Conservation (phyloP, 2,888 invertebrate genomes). For the Dendrolimus houi region DNA sequence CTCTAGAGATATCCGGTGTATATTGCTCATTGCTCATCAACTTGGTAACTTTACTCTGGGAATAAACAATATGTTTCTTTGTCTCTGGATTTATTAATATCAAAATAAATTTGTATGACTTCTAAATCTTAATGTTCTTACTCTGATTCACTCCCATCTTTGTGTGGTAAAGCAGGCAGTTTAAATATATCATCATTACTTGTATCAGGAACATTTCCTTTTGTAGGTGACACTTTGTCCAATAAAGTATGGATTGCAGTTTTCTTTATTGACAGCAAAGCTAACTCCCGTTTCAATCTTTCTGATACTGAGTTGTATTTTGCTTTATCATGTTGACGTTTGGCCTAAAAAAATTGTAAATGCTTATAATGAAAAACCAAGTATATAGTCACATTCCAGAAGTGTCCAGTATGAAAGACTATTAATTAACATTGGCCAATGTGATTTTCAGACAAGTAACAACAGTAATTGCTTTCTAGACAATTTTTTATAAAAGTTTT, state of each 20-base stretch:
- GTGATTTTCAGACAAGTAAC: too few relatives aligned
- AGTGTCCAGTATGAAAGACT: too few relatives aligned
- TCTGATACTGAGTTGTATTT: conserved; percentile 83
- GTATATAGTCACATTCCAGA: too few relatives aligned
- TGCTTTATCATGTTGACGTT: conserved; percentile 83
- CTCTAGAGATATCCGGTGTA: too few relatives aligned
- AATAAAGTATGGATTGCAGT: conserved; percentile 84
- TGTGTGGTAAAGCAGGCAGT: conserved; percentile 71
- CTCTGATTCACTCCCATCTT: conserved; percentile 60
- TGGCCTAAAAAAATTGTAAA: conserved; percentile 71
- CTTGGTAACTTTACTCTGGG: too few relatives aligned
- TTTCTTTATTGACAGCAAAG: conserved; percentile 85
- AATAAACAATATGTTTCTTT: too few relatives aligned
- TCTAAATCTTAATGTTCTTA: conserved; percentile 29
- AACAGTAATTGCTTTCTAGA: too few relatives aligned
- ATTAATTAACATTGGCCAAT: too few relatives aligned
- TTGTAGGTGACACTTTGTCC: conserved; percentile 69
- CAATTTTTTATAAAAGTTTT: too few relatives aligned
- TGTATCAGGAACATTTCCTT: conserved; percentile 25
- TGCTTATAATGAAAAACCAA: too few relatives aligned
- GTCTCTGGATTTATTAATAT: not conserved
- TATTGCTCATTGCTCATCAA: too few relatives aligned
- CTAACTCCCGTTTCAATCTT: conserved; percentile 82
- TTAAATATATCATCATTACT: conserved; percentile 80
- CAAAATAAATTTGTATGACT: not conserved